phyloP scores from a whole-genome alignment of 2,888 invertebrate species.

The Leptopilina syphax region DNA sequence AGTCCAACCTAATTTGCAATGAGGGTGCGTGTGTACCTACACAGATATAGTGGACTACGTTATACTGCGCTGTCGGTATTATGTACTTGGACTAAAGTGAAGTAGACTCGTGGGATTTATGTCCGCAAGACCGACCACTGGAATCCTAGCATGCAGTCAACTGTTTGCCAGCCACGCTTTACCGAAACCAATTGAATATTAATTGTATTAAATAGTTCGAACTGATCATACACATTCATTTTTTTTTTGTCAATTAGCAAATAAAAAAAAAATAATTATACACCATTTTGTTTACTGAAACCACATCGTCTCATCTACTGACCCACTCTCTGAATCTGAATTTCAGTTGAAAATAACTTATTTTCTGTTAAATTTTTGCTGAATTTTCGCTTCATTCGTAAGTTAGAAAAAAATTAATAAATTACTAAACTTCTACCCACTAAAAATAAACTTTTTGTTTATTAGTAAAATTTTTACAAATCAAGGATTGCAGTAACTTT shows the following conservation, averaged over 20 bases:
- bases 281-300: not conserved
- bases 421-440: too few relatives aligned
- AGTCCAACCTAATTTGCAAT: slow-evolving; percentile 48
- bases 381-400: too few relatives aligned
- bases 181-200: slow-evolving; percentile 17
- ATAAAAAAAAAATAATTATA: not conserved
- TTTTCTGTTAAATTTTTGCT: too few relatives aligned
- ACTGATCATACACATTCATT: not conserved
- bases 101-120: slow-evolving; percentile 53
- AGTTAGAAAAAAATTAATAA: too few relatives aligned
- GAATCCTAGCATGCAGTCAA: slow-evolving; percentile 49
- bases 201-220: slow-evolving; percentile 20
- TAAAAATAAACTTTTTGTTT: too few relatives aligned
- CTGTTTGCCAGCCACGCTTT: slow-evolving; percentile 25
- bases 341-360: too few relatives aligned
- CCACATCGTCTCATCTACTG: too few relatives aligned
- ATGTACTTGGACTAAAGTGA: slow-evolving; percentile 52
- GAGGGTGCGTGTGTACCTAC: slow-evolving; percentile 39
- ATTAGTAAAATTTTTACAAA: too few relatives aligned
- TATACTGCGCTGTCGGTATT: slow-evolving; percentile 45
- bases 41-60: slow-evolving; percentile 42
- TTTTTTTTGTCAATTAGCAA: not conserved
- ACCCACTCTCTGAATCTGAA: too few relatives aligned
- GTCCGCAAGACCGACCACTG: slow-evolving; percentile 53
- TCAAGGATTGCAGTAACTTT: too few relatives aligned